phyloP scores from a whole-genome alignment of 37 sponge, comb jelly and placozoan species.

The Halichondria panicea region DNA sequence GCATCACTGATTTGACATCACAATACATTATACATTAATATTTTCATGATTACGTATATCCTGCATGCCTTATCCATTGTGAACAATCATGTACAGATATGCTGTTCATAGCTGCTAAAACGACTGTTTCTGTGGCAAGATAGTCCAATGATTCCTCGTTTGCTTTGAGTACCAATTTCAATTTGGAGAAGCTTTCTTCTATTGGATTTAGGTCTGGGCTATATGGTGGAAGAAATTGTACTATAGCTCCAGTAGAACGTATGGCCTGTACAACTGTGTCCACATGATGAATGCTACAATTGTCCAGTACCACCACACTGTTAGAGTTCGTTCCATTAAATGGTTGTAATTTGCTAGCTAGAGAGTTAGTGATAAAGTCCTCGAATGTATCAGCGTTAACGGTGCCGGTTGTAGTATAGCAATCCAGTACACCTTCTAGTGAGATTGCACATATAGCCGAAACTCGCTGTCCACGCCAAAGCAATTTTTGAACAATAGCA shows the following conservation, averaged over 20 bases:
- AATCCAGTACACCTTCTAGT: too few species aligned
- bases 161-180: constrained; percentile 5
- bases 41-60: background rate
- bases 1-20: background rate
- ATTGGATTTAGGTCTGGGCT: constrained; percentile 20
- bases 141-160: constrained; percentile 7
- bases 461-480: too few species aligned
- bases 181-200: constrained; percentile 4
- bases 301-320: too few species aligned
- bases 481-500: too few species aligned
- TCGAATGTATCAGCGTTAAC: too few species aligned
- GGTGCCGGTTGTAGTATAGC: too few species aligned
- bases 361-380: too few species aligned
- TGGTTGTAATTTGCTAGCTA: too few species aligned
- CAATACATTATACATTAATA: background rate
- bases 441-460: too few species aligned
- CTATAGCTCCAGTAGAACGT: background rate
- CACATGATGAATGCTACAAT: constrained; percentile 6
- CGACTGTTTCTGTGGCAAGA: constrained; percentile 7
- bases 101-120: constrained; percentile 9
- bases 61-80: constrained; percentile 12
- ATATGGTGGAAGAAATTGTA: constrained; percentile 18
- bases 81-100: constrained; percentile 4
- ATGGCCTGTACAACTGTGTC: constrained; percentile 4
- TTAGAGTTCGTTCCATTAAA: too few species aligned